phyloP scores from a whole-genome alignment of 2,113 vertebrate genomes.

The Albula glossodonta region DNA sequence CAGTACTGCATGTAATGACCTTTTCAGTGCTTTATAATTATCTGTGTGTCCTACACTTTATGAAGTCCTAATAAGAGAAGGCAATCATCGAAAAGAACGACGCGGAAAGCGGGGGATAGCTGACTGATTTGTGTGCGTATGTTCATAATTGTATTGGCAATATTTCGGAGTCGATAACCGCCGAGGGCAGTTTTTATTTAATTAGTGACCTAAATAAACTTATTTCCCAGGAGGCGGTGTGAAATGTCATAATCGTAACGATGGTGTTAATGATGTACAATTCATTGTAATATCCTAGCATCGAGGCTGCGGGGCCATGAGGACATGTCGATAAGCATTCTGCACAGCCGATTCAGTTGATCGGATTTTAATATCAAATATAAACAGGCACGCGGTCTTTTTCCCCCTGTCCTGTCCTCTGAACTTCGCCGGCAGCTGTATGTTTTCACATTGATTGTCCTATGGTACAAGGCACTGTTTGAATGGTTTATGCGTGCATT shows the following conservation, averaged over 20 bases:
- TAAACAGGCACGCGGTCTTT: conserved; percentile 12
- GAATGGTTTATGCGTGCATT: conserved; percentile 5
- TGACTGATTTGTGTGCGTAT: conserved; percentile 62
- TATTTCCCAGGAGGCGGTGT: conserved; percentile 53
- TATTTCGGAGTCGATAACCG: conserved; percentile 77
- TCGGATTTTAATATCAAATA: conserved; percentile 34
- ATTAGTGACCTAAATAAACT: conserved; percentile 73
- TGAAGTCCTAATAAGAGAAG: conserved; percentile 44
- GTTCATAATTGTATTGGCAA: conserved; percentile 81
- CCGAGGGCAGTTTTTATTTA: conserved; percentile 80
- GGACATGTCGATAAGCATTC: conserved; percentile 77
- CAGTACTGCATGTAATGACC: conserved; percentile 19
- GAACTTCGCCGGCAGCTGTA: conserved; percentile 6
- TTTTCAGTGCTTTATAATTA: conserved; percentile 27
- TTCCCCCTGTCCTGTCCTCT: conserved; percentile 7
- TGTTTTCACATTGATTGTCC: conserved; percentile 18
- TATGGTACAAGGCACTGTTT: background rate
- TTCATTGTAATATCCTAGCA: conserved; percentile 74
- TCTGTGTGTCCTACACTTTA: conserved; percentile 40
- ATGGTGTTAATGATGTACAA: conserved; percentile 57
- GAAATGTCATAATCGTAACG: conserved; percentile 70
- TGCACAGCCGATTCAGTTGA: conserved; percentile 48
- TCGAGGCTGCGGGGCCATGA: conserved; percentile 54
- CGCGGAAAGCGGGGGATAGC: conserved; percentile 43
- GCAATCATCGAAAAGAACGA: conserved; percentile 54